Conservation (phyloP, 2,113 vertebrate species). For the Glaucidium brasilianum region DNA sequence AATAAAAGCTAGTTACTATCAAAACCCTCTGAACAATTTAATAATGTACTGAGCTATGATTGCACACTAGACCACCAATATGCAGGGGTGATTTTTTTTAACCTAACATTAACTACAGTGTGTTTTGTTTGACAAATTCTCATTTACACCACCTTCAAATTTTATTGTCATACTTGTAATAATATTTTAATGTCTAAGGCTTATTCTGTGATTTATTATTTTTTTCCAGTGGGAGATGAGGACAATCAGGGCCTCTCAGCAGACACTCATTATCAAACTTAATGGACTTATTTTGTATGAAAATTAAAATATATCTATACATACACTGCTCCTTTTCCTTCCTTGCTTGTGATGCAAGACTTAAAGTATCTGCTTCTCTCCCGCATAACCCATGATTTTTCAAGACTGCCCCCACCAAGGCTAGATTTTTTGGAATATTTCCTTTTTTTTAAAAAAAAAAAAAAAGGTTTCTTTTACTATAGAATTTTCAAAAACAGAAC, state of each 20-base stretch:
- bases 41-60: background rate
- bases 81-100: background rate
- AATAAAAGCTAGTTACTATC: background rate
- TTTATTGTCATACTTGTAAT: background rate
- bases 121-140: background rate
- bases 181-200: background rate
- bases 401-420: background rate
- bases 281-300: background rate
- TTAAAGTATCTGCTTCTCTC: background rate
- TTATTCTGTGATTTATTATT: background rate
- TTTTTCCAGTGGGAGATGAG: background rate
- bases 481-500: background rate
- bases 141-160: background rate
- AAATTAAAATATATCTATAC: background rate
- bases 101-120: background rate
- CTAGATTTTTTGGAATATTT: background rate
- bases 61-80: background rate
- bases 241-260: background rate
- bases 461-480: background rate
- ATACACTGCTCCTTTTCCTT: background rate
- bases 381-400: background rate
- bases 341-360: background rate
- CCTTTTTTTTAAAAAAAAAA: too few species aligned
- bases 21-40: background rate
- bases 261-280: background rate